phyloP scores from a whole-genome alignment of 2,888 invertebrate species.

The Alloplasta piceator region DNA sequence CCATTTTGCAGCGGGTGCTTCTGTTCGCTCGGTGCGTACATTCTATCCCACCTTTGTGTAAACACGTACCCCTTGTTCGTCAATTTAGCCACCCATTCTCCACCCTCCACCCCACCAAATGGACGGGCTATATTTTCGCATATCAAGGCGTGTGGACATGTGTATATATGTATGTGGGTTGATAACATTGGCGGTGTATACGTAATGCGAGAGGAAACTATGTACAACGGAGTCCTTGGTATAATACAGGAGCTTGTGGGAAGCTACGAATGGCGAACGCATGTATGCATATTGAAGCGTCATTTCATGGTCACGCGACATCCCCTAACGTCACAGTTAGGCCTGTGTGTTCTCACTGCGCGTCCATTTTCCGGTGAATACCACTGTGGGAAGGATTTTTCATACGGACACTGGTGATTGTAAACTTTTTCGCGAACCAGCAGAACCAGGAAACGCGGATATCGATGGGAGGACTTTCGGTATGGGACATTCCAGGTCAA shows the following conservation, averaged over 20 bases:
- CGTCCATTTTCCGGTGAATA: conserved; percentile 30
- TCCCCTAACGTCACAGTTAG: background rate
- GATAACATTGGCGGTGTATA: conserved; percentile 16
- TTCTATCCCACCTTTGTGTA: conserved; percentile 3
- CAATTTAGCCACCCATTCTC: background rate
- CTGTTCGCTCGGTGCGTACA: conserved; percentile 33
- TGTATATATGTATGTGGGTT: conserved; percentile 4
- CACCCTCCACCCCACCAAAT: conserved; percentile 19
- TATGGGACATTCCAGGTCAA: too few species aligned
- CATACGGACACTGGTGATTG: conserved; percentile 14
- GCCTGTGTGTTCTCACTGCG: background rate
- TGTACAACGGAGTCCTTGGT: conserved; percentile 56
- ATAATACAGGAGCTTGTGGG: conserved; percentile 49
- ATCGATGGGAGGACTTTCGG: background rate
- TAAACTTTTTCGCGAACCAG: background rate
- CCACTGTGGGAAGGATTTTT: conserved; percentile 5
- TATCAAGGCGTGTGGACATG: background rate
- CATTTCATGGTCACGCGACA: conserved; percentile 75
- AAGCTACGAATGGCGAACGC: conserved; percentile 70
- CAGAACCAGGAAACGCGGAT: conserved; percentile 20
- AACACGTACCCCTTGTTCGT: background rate
- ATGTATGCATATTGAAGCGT: conserved; percentile 78
- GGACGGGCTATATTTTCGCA: conserved; percentile 1
- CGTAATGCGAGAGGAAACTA: conserved; percentile 38
- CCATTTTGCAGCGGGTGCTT: conserved; percentile 33